A percentile compares a stretch with the other conserved stretches of the same genome.
These are phyloP conservation scores for Pollenia amentaria DNA, from an alignment of 2,888 invertebrate genomes.

Conservation along the genomic window DNA sequence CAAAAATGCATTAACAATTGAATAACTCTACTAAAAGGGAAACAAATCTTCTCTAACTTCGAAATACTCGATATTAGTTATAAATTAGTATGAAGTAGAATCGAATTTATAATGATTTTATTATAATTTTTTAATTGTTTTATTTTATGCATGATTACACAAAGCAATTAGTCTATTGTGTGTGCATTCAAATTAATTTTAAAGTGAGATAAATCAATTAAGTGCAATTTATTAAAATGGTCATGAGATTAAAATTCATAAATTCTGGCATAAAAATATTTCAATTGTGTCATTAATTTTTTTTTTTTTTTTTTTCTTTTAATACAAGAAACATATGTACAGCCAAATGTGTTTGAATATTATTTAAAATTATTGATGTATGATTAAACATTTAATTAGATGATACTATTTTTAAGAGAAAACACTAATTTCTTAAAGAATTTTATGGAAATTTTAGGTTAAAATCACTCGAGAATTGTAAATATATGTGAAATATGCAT, in stretches of 20 bases:
- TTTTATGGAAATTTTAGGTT: constrained; percentile 5
- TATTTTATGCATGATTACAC: constrained; percentile 60
- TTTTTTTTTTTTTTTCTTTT: background rate
- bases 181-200: constrained; percentile 61
- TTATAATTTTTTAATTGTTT: constrained; percentile 45
- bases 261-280: background rate
- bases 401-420: background rate
- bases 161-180: constrained; percentile 66
- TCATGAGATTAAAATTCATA: constrained; percentile 4
- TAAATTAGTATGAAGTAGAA: background rate
- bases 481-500: constrained; percentile 9
- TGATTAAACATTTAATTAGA: background rate
- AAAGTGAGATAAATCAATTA: constrained; percentile 67
- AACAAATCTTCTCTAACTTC: background rate
- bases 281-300: constrained; percentile 53
- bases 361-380: constrained; percentile 7
- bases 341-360: background rate
- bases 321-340: background rate
- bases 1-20: too few relatives aligned
- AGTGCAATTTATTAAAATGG: constrained; percentile 55
- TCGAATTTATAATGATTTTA: constrained; percentile 22
- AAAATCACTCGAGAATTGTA: background rate
- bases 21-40: too few relatives aligned
- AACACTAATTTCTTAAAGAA: background rate
- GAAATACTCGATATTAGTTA: background rate